phyloP scores from a whole-genome alignment of 2,113 vertebrate genomes.

The Melanocharis versteri region DNA sequence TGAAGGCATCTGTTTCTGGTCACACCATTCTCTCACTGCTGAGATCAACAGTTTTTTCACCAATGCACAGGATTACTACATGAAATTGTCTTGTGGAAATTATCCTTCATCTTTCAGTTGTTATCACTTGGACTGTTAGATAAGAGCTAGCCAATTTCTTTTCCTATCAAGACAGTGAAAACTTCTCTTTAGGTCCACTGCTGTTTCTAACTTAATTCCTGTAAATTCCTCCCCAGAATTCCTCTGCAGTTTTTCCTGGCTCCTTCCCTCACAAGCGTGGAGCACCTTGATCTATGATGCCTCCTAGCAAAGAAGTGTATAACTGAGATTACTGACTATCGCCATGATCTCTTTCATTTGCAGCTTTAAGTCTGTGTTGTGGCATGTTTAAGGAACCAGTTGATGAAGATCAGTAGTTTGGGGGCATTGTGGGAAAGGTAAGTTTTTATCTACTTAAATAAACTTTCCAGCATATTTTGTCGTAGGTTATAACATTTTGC shows the following conservation, averaged over 20 bases:
- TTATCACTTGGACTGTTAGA: neutral
- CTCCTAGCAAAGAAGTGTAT: conserved; percentile 18
- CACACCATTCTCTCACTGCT: neutral
- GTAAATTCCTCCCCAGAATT: neutral
- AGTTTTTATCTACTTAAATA: neutral
- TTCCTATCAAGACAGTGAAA: neutral
- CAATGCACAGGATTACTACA: neutral
- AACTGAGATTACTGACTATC: conserved; percentile 12
- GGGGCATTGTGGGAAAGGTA: neutral
- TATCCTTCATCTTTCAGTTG: neutral
- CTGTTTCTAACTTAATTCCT: neutral
- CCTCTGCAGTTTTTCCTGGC: neutral
- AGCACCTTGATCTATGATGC: neutral
- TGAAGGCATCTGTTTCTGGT: neutral
- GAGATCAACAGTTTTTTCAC: neutral
- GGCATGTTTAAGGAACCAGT: conserved; percentile 26
- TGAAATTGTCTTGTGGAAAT: neutral
- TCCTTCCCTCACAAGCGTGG: neutral
- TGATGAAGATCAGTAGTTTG: conserved; percentile 10
- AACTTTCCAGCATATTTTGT: neutral
- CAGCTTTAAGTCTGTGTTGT: conserved; percentile 7
- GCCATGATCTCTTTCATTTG: neutral
- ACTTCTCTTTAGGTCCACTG: neutral
- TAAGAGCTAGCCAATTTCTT: neutral
- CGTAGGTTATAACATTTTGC: neutral